These are phyloP conservation scores for Aphelenchoides bicaudatus DNA, from an alignment of 2,888 invertebrate genomes.

Conservation along the genomic window DNA sequence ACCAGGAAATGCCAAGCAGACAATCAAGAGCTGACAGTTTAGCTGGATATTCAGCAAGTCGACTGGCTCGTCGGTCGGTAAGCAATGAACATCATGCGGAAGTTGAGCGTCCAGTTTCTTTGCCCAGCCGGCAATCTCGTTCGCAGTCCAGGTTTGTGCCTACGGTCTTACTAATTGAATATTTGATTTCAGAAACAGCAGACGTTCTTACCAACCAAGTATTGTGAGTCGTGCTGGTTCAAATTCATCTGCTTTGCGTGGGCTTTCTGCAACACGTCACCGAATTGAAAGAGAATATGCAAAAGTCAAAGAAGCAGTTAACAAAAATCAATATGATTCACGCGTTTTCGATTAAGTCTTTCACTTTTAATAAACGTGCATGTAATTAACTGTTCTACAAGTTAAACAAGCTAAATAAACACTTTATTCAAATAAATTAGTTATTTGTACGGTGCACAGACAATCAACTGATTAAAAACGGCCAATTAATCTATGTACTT, in stretches of 20 bases:
- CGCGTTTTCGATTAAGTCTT: background rate
- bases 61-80: background rate
- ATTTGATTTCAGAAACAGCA: constrained; percentile 7
- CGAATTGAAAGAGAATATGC: background rate
- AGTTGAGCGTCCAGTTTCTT: background rate
- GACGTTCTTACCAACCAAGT: background rate
- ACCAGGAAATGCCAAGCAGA: background rate
- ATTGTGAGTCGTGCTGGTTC: constrained; percentile 7
- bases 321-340: constrained; percentile 8
- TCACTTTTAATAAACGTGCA: too few relatives aligned
- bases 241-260: background rate
- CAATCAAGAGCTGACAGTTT: background rate
- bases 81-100: background rate
- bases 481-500: too few relatives aligned
- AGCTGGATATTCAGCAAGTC: background rate
- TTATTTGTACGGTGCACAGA: too few relatives aligned
- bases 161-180: too few relatives aligned
- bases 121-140: constrained; percentile 9
- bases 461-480: too few relatives aligned
- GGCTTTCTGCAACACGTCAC: constrained; percentile 3
- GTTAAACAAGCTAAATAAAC: too few relatives aligned
- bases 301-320: background rate
- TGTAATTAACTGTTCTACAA: too few relatives aligned
- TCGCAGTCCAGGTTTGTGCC: constrained; percentile 5
- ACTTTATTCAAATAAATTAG: too few relatives aligned